Percentiles rank a stretch among this genome's conserved stretches.
Evolutionary conservation across 2,888 invertebrate species (phyloP).

Genomic region (Catocala fraxini): DNA sequence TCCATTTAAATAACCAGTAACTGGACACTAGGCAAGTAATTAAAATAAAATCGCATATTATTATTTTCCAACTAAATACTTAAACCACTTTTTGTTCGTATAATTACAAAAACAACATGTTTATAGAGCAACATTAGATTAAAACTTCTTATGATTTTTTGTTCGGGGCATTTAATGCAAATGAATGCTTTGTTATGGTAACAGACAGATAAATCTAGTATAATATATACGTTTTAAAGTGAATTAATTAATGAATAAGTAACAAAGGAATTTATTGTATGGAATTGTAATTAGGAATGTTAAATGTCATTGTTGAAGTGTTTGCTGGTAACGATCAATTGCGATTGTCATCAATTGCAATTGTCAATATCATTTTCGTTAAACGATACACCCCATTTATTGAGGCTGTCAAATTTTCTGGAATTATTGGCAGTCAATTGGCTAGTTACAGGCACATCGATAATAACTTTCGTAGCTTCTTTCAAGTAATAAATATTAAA

Average conservation of each 20-base stretch:
- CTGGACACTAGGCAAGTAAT: too few species aligned
- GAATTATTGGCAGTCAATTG: too few species aligned
- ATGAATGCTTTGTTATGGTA: conserved; percentile 26
- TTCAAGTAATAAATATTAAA: too few species aligned
- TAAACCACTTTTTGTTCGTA: not conserved
- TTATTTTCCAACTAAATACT: not conserved
- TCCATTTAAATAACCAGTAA: too few species aligned
- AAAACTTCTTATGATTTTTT: conserved; percentile 21
- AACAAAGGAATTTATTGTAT: conserved; percentile 21
- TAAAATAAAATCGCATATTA: too few species aligned
- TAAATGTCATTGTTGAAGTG: conserved; percentile 13
- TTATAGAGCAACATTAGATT: not conserved
- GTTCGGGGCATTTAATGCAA: conserved; percentile 23
- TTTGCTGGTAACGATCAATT: not conserved
- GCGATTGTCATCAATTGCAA: too few species aligned
- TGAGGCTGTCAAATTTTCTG: too few species aligned
- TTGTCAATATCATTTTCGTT: too few species aligned
- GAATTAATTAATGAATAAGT: conserved; percentile 18
- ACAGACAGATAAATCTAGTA: conserved; percentile 20
- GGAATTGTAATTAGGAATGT: conserved; percentile 13
- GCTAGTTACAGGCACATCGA: too few species aligned
- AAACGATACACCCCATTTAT: too few species aligned
- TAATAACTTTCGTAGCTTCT: too few species aligned
- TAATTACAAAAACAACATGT: not conserved
- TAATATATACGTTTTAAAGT: conserved; percentile 16